Percentiles rank a stretch among this genome's conserved stretches.
phyloP scores from a whole-genome alignment of 2,797 vertebrate species.

The Podargus strigoides region DNA sequence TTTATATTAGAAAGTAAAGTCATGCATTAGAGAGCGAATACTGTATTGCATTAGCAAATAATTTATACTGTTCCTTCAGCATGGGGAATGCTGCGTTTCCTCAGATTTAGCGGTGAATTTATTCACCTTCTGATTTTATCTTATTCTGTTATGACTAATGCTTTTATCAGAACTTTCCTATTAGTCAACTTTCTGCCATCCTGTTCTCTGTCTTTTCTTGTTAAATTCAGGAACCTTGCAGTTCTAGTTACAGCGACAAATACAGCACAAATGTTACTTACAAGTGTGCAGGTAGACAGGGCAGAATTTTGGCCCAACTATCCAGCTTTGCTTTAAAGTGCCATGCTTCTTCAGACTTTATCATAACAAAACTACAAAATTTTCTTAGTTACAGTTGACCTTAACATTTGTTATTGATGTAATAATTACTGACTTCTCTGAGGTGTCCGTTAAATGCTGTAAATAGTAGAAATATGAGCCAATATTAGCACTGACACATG shows the following conservation, averaged over 20 bases:
- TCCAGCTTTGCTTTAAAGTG: neutral
- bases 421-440: constrained; percentile 16
- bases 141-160: constrained; percentile 1
- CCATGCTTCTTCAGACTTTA: neutral
- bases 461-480: constrained; percentile 22
- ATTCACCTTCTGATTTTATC: neutral
- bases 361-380: neutral
- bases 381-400: neutral
- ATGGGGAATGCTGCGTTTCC: neutral
- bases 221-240: neutral
- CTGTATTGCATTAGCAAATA: neutral
- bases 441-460: constrained; percentile 37
- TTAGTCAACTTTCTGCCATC: neutral
- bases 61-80: neutral
- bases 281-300: neutral
- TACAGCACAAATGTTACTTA: neutral
- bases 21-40: neutral
- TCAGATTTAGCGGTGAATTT: neutral
- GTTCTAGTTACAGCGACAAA: neutral
- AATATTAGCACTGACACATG: constrained; percentile 15
- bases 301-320: neutral
- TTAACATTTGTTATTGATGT: neutral
- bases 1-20: neutral
- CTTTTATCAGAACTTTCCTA: constrained; percentile 15
- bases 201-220: neutral